Base-by-base conservation (phyloP, 2,797 vertebrate species). In the Halcyon badia region DNA sequence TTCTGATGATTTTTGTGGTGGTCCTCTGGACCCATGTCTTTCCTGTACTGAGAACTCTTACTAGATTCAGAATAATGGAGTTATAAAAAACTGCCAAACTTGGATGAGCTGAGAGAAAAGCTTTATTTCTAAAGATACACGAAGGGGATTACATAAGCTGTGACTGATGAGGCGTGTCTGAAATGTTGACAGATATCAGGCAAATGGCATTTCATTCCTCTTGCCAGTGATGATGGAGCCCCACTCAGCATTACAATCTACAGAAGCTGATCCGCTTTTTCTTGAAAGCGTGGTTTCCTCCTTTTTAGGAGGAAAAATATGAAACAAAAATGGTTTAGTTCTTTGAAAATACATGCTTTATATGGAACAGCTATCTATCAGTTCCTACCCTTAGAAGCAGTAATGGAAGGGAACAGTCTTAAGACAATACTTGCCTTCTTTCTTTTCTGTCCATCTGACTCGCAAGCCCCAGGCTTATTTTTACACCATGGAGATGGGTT, bases 151-250 rank as follows among this genome's bases (percentile, higher is more conserved):
- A 77, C 83, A 90, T 73, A 86, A 94, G 64, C 86, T 73, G 44
- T 77, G 81, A 70, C 71, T 94, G 91, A 93, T 92, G 90, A 94
- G 78, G 81, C 71, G 83, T 93, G 81, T 93, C 91, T 94, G 93
- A 96, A 94, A 93, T 71, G 90, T 18, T 89, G 93, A 92, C 95
- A 78, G 86, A 89, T 85, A 95, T 87, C 90, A 94, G 88, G 75
- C 66, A 92, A 87, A 92, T 94, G 95, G 75, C 64, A 94, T 94
- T 93, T 97, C 75, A 42, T 71, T 93, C 46, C 83, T 87, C 68
- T 51, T 93, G 86, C 56, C 83, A 87, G 81, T 8, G 66, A 60
- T 71, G 86, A 78, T 68, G 80, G 73, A 95, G 56, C 78, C 46
- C 73, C 84, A 77, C 71, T 95, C 71, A 82, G 60, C 46, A n/a